phyloP scores from a whole-genome alignment of 2,797 vertebrate genomes.

The Moxostoma hubbsi region DNA sequence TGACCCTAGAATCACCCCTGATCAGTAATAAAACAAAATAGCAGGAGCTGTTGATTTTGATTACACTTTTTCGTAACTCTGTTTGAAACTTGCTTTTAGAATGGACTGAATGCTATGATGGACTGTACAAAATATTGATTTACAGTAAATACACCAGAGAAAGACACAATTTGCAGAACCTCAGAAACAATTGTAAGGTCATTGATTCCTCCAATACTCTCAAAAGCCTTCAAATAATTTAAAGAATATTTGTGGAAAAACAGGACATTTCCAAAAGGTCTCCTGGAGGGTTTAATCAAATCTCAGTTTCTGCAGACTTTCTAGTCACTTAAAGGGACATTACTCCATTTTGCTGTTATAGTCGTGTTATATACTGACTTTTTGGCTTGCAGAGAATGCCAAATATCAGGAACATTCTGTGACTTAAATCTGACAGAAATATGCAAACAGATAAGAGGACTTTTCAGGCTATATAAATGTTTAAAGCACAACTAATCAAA shows the following conservation, averaged over 20 bases:
- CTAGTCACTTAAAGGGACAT: background rate
- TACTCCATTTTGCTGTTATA: background rate
- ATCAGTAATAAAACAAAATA: background rate
- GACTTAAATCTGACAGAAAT: background rate
- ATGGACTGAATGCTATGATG: slow-evolving; percentile 12
- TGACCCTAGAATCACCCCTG: no score
- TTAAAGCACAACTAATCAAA: background rate
- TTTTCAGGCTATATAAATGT: background rate
- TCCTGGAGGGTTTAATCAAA: slow-evolving; percentile 62
- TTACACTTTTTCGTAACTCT: slow-evolving; percentile 25
- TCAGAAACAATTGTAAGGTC: background rate
- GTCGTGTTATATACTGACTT: background rate
- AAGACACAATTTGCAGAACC: slow-evolving; percentile 42
- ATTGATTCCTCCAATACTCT: slow-evolving; percentile 30
- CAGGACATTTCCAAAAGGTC: slow-evolving; percentile 16
- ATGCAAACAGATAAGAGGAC: no score
- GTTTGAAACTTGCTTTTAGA: background rate
- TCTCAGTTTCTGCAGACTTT: slow-evolving; percentile 43
- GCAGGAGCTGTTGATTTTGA: background rate
- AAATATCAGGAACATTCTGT: background rate
- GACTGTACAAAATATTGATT: slow-evolving; percentile 59
- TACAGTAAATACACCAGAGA: slow-evolving; percentile 38
- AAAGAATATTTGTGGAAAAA: slow-evolving; percentile 38
- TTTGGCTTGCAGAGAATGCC: background rate
- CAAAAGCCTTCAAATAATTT: slow-evolving; percentile 44